phyloP scores from a whole-genome alignment of 2,888 invertebrate species.

The Drosophila neotestacea region DNA sequence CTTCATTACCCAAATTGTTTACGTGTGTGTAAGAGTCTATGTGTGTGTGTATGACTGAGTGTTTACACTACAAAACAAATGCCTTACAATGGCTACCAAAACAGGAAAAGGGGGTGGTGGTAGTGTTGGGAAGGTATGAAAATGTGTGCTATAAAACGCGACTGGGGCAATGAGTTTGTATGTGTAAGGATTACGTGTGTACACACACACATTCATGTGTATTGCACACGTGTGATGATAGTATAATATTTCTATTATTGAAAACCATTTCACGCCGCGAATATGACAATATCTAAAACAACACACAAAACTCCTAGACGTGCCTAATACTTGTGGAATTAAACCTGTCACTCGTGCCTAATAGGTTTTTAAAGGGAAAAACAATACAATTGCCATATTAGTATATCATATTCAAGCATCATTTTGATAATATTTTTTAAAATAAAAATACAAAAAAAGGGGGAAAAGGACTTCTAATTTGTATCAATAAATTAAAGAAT shows the following conservation, averaged over 20 bases:
- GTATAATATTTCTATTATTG: constrained; percentile 60
- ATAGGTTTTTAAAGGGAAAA: constrained; percentile 3
- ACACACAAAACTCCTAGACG: constrained; percentile 13
- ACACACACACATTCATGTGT: constrained; percentile 6
- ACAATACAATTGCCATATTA: background rate
- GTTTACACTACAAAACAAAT: constrained; percentile 66
- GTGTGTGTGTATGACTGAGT: constrained; percentile 50
- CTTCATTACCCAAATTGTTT: constrained; percentile 70
- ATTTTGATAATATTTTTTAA: too few relatives aligned
- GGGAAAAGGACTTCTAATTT: too few relatives aligned
- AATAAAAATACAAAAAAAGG: too few relatives aligned
- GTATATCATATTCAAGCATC: constrained; percentile 3
- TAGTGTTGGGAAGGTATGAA: constrained; percentile 13
- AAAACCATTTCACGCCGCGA: constrained; percentile 53
- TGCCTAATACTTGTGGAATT: constrained; percentile 22
- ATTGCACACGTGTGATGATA: constrained; percentile 10
- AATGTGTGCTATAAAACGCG: constrained; percentile 45
- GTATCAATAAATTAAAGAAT: too few relatives aligned
- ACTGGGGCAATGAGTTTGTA: constrained; percentile 31
- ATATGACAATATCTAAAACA: constrained; percentile 35
- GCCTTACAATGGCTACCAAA: constrained; percentile 48
- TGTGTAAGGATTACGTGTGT: constrained; percentile 19
- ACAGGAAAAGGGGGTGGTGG: constrained; percentile 9
- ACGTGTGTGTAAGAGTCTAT: constrained; percentile 46
- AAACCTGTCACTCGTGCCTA: constrained; percentile 8